Evolutionary conservation across 2,888 invertebrate species (phyloP), one percentile per base, ranked within the genome.

Genomic region (Epiblema foenella): DNA sequence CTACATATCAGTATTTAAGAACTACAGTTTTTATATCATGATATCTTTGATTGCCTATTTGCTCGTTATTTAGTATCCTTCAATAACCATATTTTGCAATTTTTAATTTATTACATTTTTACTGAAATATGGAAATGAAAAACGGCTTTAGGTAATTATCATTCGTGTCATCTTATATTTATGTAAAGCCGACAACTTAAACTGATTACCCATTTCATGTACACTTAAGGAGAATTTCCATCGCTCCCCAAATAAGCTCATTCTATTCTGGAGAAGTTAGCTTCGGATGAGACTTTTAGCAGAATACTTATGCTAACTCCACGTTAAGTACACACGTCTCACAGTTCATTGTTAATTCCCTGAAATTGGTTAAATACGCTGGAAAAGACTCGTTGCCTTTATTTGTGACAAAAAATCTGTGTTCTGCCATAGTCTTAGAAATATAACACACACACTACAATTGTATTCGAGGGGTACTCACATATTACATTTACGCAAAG

Each of bases 281-380:
- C 77, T 76, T 77, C 74, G 81, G 87, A 87, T 87, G 83, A 87
- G 86, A 84, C 81, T 88, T 88, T 86, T 83, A 86, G 82, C 82
- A 77, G 83, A 85, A 87, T 88, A 87, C 87, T 87, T 86, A 85
- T 80, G 81, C 81, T 89, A 89, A 89, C 88, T 88, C 85, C 80
- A 64, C 74, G 80, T 84, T 88, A 89, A 88, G 88, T 88, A 88
- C 83, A 79, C 81, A 79, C 85, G 84, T 84, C 85, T 82, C 82
- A 78, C 79, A 80, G 83, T 82, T 85, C 86, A 82, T 84, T 85
- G 86, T 86, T 88, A 85, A 87, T 84, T 79, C 85, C 78, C 72
- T 63, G 59, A 66, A 68, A 72, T 57, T 73, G 69, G 75, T 73
- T 42, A 75, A 24, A 67, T 8, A n/a, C 29, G 15, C 75, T 77